phyloP scores from a whole-genome alignment of 2,888 invertebrate species.

The Noctua comes region DNA sequence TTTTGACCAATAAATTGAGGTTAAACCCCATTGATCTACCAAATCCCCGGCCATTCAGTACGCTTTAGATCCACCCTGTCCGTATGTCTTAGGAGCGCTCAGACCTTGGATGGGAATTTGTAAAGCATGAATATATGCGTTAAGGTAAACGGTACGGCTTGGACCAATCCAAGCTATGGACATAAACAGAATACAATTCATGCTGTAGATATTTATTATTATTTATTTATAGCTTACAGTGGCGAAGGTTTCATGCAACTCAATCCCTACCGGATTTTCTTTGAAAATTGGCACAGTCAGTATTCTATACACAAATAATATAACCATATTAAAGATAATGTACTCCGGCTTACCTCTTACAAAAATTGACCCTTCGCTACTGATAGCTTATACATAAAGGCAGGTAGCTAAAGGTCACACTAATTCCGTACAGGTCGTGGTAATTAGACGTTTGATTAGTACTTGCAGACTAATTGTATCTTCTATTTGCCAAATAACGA shows the following conservation, averaged over 20 bases:
- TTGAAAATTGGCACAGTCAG: too few relatives aligned
- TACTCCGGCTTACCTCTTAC: too few relatives aligned
- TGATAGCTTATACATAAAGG: neutral
- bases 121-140: slow-evolving; percentile 38
- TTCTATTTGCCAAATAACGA: neutral
- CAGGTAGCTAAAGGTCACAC: neutral
- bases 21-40: slow-evolving; percentile 60
- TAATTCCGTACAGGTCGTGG: neutral
- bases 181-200: neutral
- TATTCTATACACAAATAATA: too few relatives aligned
- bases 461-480: neutral
- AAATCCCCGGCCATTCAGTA: slow-evolving; percentile 57
- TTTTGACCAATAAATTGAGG: slow-evolving; percentile 63
- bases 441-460: neutral
- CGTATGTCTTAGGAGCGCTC: slow-evolving; percentile 52
- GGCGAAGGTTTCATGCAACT: too few relatives aligned
- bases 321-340: too few relatives aligned
- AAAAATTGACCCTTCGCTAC: too few relatives aligned
- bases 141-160: neutral
- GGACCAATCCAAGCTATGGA: neutral
- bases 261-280: too few relatives aligned
- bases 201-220: neutral
- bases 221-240: neutral
- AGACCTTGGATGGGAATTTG: slow-evolving; percentile 34
- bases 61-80: slow-evolving; percentile 52